Base-by-base conservation (phyloP, 2,113 vertebrate species). In the Nanorana parkeri region DNA sequence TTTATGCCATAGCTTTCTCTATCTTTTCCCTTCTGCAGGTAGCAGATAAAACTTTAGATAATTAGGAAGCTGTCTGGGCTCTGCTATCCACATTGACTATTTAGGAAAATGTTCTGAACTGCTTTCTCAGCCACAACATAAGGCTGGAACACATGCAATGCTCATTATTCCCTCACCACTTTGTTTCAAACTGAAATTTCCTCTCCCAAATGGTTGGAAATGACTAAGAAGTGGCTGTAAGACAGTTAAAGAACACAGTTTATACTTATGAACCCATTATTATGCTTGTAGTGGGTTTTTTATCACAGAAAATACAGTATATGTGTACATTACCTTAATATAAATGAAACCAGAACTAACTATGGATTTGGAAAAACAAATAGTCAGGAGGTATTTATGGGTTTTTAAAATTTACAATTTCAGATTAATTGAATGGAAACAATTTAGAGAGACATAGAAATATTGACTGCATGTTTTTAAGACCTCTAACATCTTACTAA, bases 101-200 rank as follows among this genome's bases (percentile, higher is more conserved):
- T 79, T 79, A 79, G 66, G 64, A 79, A 79, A 56, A 69, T 55
- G 66, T 79, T 69, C 68, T 79, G 77, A 60, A 60, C 28, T 28
- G 20, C 4, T 19, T 69, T 68, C 51, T 55, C 77, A 60, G 65
- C 52, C 66, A 79, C 77, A 79, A 68, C 66, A 69, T 79, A 68
- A 79, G 77, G 66, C 66, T 60, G 28, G 21, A 79, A 58, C 77
- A 69, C 29, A 79, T 67, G 26, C 29, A 28, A 56, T 79, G n/a
- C 77, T 79, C 77, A 79, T 79, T 79, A 79, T 79, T 68, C 64
- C 65, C 66, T 79, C 64, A 68, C 41, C 65, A 69, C 77, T 55
- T 55, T 47, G 55, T 47, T 66, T 60, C 52, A 68, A 47, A 47
- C 28, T 58, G 65, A 68, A 67, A 79, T 79, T 58, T 56, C 36